Evolutionary conservation across 2,797 vertebrate genomes (phyloP).

Genomic region (Chrysolophus pictus): DNA sequence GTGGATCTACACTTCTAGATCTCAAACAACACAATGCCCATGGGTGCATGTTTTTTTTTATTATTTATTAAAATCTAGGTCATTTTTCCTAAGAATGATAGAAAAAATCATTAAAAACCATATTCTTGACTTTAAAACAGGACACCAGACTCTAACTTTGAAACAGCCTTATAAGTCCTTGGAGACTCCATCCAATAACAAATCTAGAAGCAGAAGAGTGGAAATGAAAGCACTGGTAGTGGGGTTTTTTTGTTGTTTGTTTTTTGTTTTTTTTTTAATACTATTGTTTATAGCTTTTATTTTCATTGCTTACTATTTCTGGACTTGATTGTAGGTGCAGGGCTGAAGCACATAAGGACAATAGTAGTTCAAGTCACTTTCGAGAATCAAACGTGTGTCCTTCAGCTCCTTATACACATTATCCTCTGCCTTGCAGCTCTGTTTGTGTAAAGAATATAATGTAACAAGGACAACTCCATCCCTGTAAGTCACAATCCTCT

Average conservation of each 20-base stretch:
- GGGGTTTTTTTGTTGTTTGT: no score
- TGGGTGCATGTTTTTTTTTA: background rate
- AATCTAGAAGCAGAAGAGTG: background rate
- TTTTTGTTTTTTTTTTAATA: no score
- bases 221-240: background rate
- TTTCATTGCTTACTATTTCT: background rate
- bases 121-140: background rate
- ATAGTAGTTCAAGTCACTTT: background rate
- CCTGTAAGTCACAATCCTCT: constrained; percentile 8
- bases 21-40: background rate
- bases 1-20: background rate
- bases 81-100: background rate
- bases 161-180: no score
- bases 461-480: constrained; percentile 18
- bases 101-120: background rate
- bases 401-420: background rate
- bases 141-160: background rate
- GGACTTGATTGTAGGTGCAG: background rate
- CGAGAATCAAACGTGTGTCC: background rate
- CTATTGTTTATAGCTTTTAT: background rate
- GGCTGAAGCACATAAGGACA: background rate
- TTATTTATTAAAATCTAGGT: background rate
- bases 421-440: background rate
- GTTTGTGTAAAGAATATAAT: background rate
- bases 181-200: background rate